phyloP scores from a whole-genome alignment of 2,797 vertebrate genomes.

The Xerus rutilus region DNA sequence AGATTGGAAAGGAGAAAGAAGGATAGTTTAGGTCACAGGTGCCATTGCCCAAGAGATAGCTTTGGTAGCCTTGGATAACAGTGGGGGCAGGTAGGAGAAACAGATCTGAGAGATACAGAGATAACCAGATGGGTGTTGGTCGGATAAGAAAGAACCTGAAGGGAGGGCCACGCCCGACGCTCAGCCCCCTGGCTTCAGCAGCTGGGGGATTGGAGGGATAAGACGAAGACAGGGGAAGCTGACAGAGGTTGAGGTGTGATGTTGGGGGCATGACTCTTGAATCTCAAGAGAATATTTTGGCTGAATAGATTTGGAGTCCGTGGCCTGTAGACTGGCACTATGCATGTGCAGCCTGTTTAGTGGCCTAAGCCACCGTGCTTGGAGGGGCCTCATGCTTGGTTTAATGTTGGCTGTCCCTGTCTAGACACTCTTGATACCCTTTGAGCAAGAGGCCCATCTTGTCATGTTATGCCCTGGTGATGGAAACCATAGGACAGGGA shows the following conservation, averaged over 20 bases:
- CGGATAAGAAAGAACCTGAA: background rate
- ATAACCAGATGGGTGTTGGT: background rate
- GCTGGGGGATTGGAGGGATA: background rate
- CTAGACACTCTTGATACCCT: background rate
- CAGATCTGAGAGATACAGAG: background rate
- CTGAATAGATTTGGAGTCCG: background rate
- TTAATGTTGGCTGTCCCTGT: background rate
- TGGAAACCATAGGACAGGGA: background rate
- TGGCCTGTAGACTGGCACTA: background rate
- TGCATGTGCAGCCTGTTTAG: fast-evolving
- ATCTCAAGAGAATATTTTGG: background rate
- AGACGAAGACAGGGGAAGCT: background rate
- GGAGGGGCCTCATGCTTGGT: background rate
- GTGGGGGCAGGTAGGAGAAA: background rate
- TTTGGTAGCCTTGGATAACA: background rate
- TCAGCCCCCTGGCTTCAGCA: background rate
- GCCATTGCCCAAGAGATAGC: background rate
- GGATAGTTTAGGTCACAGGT: background rate
- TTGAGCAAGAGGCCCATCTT: background rate
- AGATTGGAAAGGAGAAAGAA: background rate
- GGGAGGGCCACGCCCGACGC: background rate
- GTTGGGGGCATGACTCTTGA: background rate
- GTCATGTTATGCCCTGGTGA: background rate
- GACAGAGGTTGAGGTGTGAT: background rate
- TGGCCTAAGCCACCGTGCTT: background rate